Base-by-base conservation (phyloP, 1,140 invertebrate species). In the Ruditapes philippinarum region DNA sequence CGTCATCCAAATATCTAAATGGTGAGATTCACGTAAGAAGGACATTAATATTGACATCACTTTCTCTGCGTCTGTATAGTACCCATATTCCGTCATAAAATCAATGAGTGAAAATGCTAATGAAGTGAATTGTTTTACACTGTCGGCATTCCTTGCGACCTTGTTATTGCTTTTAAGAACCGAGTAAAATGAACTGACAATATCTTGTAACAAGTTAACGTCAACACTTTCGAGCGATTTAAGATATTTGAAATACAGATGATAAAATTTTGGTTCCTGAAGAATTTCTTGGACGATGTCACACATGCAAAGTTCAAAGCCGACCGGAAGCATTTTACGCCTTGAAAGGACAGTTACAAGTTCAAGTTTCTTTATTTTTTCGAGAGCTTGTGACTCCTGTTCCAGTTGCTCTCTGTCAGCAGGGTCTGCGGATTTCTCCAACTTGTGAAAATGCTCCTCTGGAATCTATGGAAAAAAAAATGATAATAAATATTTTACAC, bases 351-450 rank as follows among this genome's bases (percentile, higher is more conserved):
- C 96, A 96, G 99, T 98, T 0, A 98, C 98, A 95, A 99, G 98
- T 95, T 98, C 98, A 65, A 99, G 96, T 95, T 99, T 99, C 92
- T 98, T 98, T 94, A 98, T 98, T 96, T 99, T 99, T 94, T 99
- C 98, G 91, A 98, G 97, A 2, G 99, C 98, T 95, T 98, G 98
- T 98, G 99, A 99, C 96, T 99, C 99, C 74, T 97, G 97, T 95
- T 99, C 98, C 98, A 99, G 98, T 95, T 98, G 99, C 95, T 98
- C 98, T 97, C 89, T 74, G 60, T 94, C 95, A 36, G 90, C 93
- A 42, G 90, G 78, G 38, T 87, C 65, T 42, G 54, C 28, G 33
- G 93, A 93, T 31, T 90, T 70, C 42, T 91, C 79, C 42, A 95
- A 76, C 36, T 80, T 89, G 45, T 92, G 73, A 54, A 92, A 90